Conservation (phyloP, 2,888 invertebrate species). For the Drosophila kambysellisi region DNA sequence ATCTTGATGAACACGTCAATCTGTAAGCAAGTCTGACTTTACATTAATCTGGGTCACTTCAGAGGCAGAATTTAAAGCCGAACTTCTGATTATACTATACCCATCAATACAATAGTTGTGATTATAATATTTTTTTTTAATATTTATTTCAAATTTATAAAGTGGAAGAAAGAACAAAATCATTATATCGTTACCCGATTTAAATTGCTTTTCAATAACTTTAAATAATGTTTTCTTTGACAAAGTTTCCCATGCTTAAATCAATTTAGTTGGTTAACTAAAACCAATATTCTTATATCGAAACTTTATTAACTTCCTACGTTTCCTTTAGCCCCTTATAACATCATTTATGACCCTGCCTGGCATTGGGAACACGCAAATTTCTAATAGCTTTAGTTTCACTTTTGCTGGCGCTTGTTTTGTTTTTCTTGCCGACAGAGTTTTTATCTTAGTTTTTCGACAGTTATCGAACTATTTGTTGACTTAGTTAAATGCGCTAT, state of each 20-base stretch:
- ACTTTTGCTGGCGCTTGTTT: conserved; percentile 28
- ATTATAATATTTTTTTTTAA: accelerated
- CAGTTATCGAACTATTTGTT: conserved; percentile 64
- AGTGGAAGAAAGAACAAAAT: background rate
- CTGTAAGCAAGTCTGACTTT: background rate
- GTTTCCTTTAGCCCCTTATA: background rate
- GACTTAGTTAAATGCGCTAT: conserved; percentile 70
- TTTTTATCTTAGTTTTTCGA: conserved; percentile 49
- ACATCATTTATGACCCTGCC: background rate
- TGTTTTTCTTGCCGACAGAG: conserved; percentile 34
- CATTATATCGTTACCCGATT: background rate
- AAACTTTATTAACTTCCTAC: conserved; percentile 7
- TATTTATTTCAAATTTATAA: background rate
- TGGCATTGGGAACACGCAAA: conserved; percentile 52
- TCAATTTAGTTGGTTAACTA: conserved; percentile 13
- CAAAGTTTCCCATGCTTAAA: background rate
- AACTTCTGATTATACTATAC: background rate
- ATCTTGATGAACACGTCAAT: background rate
- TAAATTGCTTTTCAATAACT: background rate
- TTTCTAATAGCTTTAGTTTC: conserved; percentile 46
- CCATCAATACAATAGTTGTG: background rate
- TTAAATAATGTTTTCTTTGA: background rate
- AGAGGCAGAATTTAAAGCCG: background rate
- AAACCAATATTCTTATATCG: background rate
- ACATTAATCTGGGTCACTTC: background rate